These are phyloP conservation scores for Pyrocephalus nanus DNA, from an alignment of 2,797 vertebrate genomes.

Conservation along the genomic window DNA sequence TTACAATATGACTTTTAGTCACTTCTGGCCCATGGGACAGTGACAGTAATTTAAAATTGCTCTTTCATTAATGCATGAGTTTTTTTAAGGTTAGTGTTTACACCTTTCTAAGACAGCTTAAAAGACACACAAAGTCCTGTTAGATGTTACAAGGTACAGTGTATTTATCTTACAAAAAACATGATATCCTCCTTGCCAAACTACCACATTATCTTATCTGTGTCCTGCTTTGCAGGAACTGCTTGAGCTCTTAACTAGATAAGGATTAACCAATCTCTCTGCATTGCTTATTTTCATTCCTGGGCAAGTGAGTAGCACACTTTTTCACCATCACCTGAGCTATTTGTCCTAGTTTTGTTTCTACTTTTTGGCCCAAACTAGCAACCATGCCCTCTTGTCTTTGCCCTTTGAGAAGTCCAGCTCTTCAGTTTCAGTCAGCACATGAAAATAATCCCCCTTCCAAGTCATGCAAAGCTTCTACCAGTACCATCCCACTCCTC, in stretches of 20 bases:
- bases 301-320: background rate
- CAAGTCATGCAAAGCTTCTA: background rate
- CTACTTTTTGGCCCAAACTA: background rate
- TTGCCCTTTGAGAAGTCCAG: background rate
- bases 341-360: background rate
- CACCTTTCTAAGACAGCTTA: background rate
- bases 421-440: background rate
- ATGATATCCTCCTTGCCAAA: background rate
- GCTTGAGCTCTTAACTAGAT: no score
- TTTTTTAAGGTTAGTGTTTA: background rate
- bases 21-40: background rate
- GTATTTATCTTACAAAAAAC: background rate
- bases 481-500: background rate
- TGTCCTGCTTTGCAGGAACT: background rate
- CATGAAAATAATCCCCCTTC: background rate
- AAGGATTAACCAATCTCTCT: background rate
- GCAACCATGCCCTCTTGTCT: background rate
- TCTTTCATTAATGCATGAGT: background rate
- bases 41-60: background rate
- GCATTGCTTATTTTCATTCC: background rate
- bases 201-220: background rate
- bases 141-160: background rate
- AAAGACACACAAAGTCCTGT: background rate
- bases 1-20: background rate
- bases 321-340: background rate